Conservation (phyloP, 2,888 invertebrate species). For the Operophtera brumata region DNA sequence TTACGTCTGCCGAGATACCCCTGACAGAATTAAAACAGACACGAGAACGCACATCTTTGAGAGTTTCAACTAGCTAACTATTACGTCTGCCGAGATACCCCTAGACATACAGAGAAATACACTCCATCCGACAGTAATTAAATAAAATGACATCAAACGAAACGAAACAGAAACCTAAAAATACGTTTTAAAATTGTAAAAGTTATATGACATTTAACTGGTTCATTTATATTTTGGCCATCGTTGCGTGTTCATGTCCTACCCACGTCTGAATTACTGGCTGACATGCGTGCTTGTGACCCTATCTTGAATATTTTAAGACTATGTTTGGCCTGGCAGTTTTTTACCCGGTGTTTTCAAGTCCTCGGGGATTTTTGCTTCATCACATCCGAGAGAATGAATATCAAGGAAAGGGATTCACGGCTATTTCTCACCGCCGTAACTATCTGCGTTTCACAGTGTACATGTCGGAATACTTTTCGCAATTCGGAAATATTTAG, state of each 20-base stretch:
- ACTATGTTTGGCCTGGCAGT: slow-evolving; percentile 48
- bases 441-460: slow-evolving; percentile 40
- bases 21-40: too few species aligned
- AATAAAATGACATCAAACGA: too few species aligned
- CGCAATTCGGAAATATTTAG: slow-evolving; percentile 18
- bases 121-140: too few species aligned
- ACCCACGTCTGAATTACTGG: slow-evolving; percentile 63
- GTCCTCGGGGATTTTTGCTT: slow-evolving; percentile 49
- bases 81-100: too few species aligned
- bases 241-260: slow-evolving; percentile 65
- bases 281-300: slow-evolving; percentile 60
- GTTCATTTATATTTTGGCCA: slow-evolving; percentile 47
- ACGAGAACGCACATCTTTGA: too few species aligned
- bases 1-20: too few species aligned
- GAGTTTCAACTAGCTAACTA: too few species aligned
- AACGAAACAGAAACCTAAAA: too few species aligned
- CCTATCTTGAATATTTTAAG: slow-evolving; percentile 68
- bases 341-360: slow-evolving; percentile 38
- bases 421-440: slow-evolving; percentile 36
- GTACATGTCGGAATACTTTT: slow-evolving; percentile 26
- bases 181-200: not conserved
- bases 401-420: slow-evolving; percentile 42
- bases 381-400: slow-evolving; percentile 45
- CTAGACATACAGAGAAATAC: too few species aligned
- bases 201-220: slow-evolving; percentile 22